Evolutionary conservation across 2,888 invertebrate genomes (phyloP).

Genomic region (Drosophila monieri): DNA sequence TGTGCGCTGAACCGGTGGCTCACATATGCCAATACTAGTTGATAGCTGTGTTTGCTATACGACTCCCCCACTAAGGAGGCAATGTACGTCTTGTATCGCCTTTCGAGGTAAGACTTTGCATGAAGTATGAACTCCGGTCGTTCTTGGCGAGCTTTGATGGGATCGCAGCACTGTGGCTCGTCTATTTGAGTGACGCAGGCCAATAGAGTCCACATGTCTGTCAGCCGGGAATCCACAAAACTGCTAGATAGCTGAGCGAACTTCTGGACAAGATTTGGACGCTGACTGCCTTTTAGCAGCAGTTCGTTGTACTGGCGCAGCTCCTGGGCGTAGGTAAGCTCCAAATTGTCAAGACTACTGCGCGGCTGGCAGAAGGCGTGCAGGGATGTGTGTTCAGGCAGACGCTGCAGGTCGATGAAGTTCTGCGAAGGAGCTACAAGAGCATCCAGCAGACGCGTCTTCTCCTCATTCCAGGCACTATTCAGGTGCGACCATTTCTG

Average conservation of each 20-base stretch:
- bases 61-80: slow-evolving; percentile 17
- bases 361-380: slow-evolving; percentile 87
- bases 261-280: slow-evolving; percentile 90
- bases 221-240: slow-evolving; percentile 93
- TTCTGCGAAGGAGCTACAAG: slow-evolving; percentile 94
- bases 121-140: slow-evolving; percentile 89
- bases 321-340: slow-evolving; percentile 93
- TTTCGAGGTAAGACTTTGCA: slow-evolving; percentile 93
- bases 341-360: slow-evolving; percentile 87
- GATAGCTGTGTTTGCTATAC: slow-evolving; percentile 41
- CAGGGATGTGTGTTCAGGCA: slow-evolving; percentile 87
- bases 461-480: slow-evolving; percentile 96
- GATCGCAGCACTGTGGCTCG: slow-evolving; percentile 89
- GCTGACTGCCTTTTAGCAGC: slow-evolving; percentile 90
- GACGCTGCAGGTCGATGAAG: slow-evolving; percentile 89
- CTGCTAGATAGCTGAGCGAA: slow-evolving; percentile 90
- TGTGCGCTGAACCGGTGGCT: slow-evolving; percentile 47
- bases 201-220: slow-evolving; percentile 96
- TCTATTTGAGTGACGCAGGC: slow-evolving; percentile 93
- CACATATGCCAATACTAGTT: slow-evolving; percentile 55
- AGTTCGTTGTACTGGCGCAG: slow-evolving; percentile 92
- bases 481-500: slow-evolving; percentile 92
- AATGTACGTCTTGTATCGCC: slow-evolving; percentile 85
- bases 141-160: slow-evolving; percentile 90
- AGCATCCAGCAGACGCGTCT: slow-evolving; percentile 94